Percentiles rank a stretch among this genome's conserved stretches.
Evolutionary conservation across 2,113 vertebrate species (phyloP).

Genomic region (Ceuthmochares aereus): DNA sequence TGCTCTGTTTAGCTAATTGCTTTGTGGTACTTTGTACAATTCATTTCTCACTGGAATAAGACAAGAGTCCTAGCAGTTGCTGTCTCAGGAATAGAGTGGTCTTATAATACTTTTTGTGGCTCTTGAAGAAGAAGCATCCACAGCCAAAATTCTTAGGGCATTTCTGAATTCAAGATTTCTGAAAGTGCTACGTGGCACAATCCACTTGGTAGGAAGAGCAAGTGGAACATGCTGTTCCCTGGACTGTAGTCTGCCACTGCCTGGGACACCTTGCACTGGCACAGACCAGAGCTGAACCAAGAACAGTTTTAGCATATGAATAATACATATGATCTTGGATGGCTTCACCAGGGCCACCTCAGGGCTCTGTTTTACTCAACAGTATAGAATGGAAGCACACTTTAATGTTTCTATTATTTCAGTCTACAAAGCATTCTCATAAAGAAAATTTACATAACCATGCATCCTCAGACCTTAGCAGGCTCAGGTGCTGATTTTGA

Average conservation of each 20-base stretch:
- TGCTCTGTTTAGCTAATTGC: not conserved
- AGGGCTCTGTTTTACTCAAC: not conserved
- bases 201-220: not conserved
- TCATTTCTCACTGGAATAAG: not conserved
- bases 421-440: not conserved
- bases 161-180: not conserved
- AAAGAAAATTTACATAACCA: not conserved
- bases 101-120: not conserved
- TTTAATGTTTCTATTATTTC: not conserved
- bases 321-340: not conserved
- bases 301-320: fast-evolving
- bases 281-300: not conserved
- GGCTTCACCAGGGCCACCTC: not conserved
- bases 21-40: not conserved
- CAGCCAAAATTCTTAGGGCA: not conserved
- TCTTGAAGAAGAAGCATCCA: not conserved
- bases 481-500: not conserved
- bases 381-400: not conserved
- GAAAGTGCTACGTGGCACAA: not conserved
- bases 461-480: not conserved
- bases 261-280: not conserved
- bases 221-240: not conserved
- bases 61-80: not conserved
- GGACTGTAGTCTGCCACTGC: not conserved
- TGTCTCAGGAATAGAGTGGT: not conserved